Evolutionary conservation across 2,888 invertebrate species (phyloP), one percentile per base, ranked within the genome.

Genomic region (Chouioia cunea): DNA sequence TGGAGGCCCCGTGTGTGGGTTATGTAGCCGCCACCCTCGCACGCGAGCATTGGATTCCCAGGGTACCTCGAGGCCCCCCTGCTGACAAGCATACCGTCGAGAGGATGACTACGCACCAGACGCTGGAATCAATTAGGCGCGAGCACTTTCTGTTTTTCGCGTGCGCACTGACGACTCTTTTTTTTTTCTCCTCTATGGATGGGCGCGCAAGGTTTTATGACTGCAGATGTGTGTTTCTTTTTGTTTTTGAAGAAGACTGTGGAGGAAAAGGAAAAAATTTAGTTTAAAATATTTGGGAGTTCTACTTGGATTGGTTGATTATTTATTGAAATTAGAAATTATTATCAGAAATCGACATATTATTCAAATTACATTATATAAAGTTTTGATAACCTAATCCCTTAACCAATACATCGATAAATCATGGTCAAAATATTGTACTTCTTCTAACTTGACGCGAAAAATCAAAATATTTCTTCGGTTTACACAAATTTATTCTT

Each of bases 41-140:
- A 52, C 23, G 2, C 46, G 44, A 20, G 58, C 20, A 15, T 52
- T 8, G 27, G 14, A 50, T 69, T 69, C 69, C 58, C 69, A 70
- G 50, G 69, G 20, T 23, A 20, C n/a, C 14, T 18, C 16, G 46
- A 14, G 15, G 59, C 12, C 54, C 65, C 58, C 70, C 65, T 20
- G 64, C 36, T 27, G 23, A 54, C 36, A 36, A 47, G 52, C 0
- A 52, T 18, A 20, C 50, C n/a, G 15, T n/a, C 1, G 16, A 23
- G 48, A 50, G 62, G 50, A 27, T 27, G 48, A 63, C 62, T 48
- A 44, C 46, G 76, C 77, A 27, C 27, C 27, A 27, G 76, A 79
- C 76, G 81, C 80, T 80, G 77, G 76, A 80, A 80, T 81, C 81
- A 81, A 81, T 81, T 81, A 80, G 79, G 54, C 27, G 23, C 58